These are phyloP conservation scores for Drosophila lini DNA, from an alignment of 1,140 invertebrate species.

Conservation along the genomic window DNA sequence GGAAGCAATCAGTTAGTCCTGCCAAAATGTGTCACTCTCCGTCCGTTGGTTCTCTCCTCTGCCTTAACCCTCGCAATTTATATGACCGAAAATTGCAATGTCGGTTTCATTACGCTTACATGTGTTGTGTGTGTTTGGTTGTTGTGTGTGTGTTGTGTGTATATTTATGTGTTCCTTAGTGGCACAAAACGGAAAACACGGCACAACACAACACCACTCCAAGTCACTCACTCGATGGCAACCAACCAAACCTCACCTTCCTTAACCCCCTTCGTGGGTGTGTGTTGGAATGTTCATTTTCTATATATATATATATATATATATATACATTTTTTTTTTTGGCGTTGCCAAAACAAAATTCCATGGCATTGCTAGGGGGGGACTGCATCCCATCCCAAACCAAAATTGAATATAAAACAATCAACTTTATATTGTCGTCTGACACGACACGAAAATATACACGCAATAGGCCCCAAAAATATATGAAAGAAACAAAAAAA, in stretches of 20 bases:
- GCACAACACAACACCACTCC: slow-evolving; percentile 21
- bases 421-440: slow-evolving; percentile 78
- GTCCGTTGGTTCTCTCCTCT: not conserved
- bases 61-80: slow-evolving; percentile 17
- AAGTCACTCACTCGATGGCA: slow-evolving; percentile 8
- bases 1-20: slow-evolving; percentile 26
- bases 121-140: slow-evolving; percentile 4
- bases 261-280: slow-evolving; percentile 21
- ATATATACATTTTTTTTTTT: slow-evolving; percentile 21
- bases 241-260: slow-evolving; percentile 5
- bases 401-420: slow-evolving; percentile 77
- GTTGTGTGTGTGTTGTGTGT: not conserved
- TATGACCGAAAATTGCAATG: slow-evolving; percentile 44
- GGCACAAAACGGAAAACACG: slow-evolving; percentile 16
- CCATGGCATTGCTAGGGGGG: slow-evolving; percentile 49
- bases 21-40: slow-evolving; percentile 38
- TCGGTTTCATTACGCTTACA: slow-evolving; percentile 42
- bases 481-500: not conserved
- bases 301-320: slow-evolving; percentile 6
- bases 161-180: slow-evolving; percentile 19
- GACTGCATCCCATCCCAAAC: slow-evolving; percentile 24
- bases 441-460: slow-evolving; percentile 60
- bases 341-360: slow-evolving; percentile 77
- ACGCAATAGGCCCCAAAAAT: slow-evolving; percentile 17
- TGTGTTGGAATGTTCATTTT: slow-evolving; percentile 66